Conservation (phyloP, 2,888 invertebrate genomes). For the Euspilapteryx auroguttella region DNA sequence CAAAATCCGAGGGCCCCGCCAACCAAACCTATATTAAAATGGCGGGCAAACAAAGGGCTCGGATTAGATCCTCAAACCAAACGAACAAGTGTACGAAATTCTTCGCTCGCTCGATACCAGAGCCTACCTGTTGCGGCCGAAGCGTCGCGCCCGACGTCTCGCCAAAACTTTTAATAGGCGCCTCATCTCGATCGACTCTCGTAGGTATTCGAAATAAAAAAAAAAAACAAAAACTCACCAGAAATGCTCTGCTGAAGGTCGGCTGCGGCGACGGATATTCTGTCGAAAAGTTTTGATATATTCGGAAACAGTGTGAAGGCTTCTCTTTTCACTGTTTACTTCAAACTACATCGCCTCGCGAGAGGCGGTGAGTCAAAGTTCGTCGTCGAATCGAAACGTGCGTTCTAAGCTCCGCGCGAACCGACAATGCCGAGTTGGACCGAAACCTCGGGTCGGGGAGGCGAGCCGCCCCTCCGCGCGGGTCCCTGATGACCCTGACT, state of each 20-base stretch:
- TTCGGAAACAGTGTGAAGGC: slow-evolving; percentile 35
- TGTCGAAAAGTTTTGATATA: slow-evolving; percentile 28
- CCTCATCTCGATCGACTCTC: too few species aligned
- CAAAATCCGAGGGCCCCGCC: too few species aligned
- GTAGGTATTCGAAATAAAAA: too few species aligned
- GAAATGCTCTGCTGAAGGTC: slow-evolving; percentile 20
- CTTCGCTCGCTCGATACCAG: too few species aligned
- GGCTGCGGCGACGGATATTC: slow-evolving; percentile 18
- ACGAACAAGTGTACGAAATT: too few species aligned
- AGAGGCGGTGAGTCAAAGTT: neutral
- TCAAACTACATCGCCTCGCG: slow-evolving; percentile 20
- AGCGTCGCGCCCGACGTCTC: too few species aligned
- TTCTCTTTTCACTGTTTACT: slow-evolving; percentile 17
- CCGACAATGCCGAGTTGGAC: slow-evolving; percentile 6
- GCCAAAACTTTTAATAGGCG: too few species aligned
- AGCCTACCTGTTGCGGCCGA: too few species aligned
- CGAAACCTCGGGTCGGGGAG: slow-evolving; percentile 2
- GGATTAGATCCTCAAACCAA: too few species aligned
- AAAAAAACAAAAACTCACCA: slow-evolving; percentile 23
- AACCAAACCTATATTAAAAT: too few species aligned
- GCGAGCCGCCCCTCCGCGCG: slow-evolving; percentile 11
- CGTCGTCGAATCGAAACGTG: neutral
- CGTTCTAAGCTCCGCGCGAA: neutral
- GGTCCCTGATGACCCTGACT: too few species aligned
- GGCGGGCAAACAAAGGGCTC: too few species aligned